Evolutionary conservation across 2,113 vertebrate genomes (phyloP).

Genomic region (Bufo bufo): DNA sequence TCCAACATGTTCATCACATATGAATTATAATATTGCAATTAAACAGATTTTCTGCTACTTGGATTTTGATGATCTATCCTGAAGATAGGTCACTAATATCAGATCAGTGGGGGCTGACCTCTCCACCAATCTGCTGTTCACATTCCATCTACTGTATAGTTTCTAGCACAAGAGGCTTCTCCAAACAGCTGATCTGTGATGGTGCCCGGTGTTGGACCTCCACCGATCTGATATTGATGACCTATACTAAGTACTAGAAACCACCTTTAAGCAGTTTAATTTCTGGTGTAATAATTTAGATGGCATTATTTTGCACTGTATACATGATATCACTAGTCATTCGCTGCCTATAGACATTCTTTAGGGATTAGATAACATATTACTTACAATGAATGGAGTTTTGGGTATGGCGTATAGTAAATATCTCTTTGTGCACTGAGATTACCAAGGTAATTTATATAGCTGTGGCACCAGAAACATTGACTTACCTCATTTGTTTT

Average conservation of each 20-base stretch:
- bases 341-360: neutral
- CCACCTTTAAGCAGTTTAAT: neutral
- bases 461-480: slow-evolving; percentile 15
- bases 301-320: neutral
- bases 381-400: neutral
- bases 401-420: neutral
- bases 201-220: too few species aligned
- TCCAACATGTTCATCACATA: too few species aligned
- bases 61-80: too few species aligned
- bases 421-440: neutral
- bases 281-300: neutral
- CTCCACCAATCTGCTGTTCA: too few species aligned
- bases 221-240: too few species aligned
- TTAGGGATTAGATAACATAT: neutral
- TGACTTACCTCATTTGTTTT: slow-evolving; percentile 24
- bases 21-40: neutral
- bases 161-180: too few species aligned
- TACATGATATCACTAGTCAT: neutral
- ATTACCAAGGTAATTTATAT: neutral
- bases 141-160: too few species aligned
- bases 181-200: too few species aligned
- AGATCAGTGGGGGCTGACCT: too few species aligned
- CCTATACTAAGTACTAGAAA: too few species aligned
- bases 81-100: too few species aligned
- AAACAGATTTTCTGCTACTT: too few species aligned